These are phyloP conservation scores for Drosophila ficusphila DNA, from an alignment of 1,140 invertebrate genomes.

Conservation along the genomic window DNA sequence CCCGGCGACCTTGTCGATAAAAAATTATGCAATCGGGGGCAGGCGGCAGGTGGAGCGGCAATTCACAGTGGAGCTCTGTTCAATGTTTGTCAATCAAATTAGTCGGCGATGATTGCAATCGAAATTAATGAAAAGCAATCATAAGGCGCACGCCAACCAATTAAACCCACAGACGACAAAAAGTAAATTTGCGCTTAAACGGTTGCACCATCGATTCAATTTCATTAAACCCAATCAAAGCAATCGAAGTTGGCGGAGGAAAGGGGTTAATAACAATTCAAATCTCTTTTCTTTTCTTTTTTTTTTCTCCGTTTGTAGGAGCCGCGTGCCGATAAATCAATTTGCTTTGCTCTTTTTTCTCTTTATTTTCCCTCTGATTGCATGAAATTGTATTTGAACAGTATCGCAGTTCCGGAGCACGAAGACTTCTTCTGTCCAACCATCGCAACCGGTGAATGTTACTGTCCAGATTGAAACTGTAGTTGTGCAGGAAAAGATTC, in stretches of 20 bases:
- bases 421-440: conserved; percentile 2
- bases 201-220: conserved; percentile 67
- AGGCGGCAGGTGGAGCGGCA: conserved; percentile 14
- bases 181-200: conserved; percentile 69
- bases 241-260: conserved; percentile 30
- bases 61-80: conserved; percentile 1
- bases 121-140: conserved; percentile 70
- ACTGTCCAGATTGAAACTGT: conserved; percentile 7
- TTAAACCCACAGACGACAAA: conserved; percentile 62
- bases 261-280: conserved; percentile 55
- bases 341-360: conserved; percentile 43
- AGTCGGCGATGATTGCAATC: conserved; percentile 65
- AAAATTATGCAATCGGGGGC: conserved; percentile 51
- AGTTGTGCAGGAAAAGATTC: conserved; percentile 9
- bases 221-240: conserved; percentile 73
- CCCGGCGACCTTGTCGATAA: conserved; percentile 58
- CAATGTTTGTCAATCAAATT: conserved; percentile 75
- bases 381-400: conserved; percentile 57
- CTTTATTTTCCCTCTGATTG: conserved; percentile 63
- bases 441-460: conserved; percentile 14
- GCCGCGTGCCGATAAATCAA: conserved; percentile 79
- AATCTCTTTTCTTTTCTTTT: conserved; percentile 44
- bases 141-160: conserved; percentile 62
- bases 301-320: conserved; percentile 14
- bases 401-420: conserved; percentile 26